Base-by-base conservation (phyloP, 2,797 vertebrate species). In the Parauchenoglanis punctatus region DNA sequence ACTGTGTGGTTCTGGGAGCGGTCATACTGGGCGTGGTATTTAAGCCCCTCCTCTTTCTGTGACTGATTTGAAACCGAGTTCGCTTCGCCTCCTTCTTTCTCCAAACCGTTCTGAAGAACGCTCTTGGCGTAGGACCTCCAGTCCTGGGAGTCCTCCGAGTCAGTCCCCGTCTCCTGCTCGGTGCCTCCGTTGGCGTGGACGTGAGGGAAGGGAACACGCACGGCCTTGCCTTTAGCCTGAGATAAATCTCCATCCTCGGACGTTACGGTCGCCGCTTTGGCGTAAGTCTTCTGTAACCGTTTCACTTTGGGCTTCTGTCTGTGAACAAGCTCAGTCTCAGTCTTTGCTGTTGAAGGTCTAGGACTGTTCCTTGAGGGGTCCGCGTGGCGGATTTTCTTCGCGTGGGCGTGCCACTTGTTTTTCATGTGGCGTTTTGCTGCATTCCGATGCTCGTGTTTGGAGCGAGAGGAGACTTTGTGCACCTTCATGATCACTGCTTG, bases 401-500 rank as follows among this genome's bases (percentile, higher is more conserved):
- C 92, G 1, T 94, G 91, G 87, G 92, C 93, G 12, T 89, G 91
- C 88, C 93, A 93, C 23, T 94, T 93, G 49, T 93, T 93, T 88
- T 94, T 95, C 89, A 91, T 91, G 83, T 83, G 86, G 46, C 68
- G 84, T 85, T 88, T 92, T 15, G 75, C 80, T 46, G 78, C 31
- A 15, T 95, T 95, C 35, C 92, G 92, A 75, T 93, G 92, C 49
- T 91, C 93, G 0, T 92, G 73, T 73, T 92, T 94, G 2, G 70
- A 80, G 63, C 58, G 89, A 17, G 92, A 89, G 3, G 89, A n/a
- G 58, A 58, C 46, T 92, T 92, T 95, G 44, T 93, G 95, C 58
- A 94, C 96, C 91, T 97, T 97, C 96, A 97, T 97, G 87, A 58
- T 93, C 85, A 63, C 49, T 20, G 70, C 68, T 61, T 73, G 58